A percentile compares a stretch with the other conserved stretches of the same genome.
Conservation (phyloP, 2,113 vertebrate species). For the Malurus cyaneus region DNA sequence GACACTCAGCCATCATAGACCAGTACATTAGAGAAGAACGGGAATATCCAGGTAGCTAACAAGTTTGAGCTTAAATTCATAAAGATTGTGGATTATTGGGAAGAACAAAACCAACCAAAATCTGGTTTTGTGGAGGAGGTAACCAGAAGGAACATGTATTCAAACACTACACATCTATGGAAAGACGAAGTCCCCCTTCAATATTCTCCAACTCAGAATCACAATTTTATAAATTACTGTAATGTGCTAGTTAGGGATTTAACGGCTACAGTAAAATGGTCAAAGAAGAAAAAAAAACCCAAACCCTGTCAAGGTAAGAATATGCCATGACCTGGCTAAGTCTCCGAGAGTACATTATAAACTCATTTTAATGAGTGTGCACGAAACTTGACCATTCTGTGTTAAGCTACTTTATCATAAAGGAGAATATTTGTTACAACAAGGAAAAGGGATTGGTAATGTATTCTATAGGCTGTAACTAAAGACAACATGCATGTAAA, state of each 20-base stretch:
- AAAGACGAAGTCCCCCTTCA: background rate
- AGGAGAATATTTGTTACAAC: background rate
- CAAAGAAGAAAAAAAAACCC: background rate
- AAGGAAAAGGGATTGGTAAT: background rate
- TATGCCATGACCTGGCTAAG: background rate
- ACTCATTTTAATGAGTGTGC: background rate
- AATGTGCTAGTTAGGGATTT: background rate
- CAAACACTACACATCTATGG: background rate
- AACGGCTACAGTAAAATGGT: background rate
- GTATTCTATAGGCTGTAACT: background rate
- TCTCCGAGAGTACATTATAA: background rate
- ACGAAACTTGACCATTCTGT: background rate
- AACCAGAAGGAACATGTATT: background rate
- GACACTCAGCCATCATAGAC: background rate
- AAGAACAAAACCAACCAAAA: background rate
- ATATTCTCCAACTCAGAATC: background rate
- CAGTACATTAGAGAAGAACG: background rate
- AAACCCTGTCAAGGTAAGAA: background rate
- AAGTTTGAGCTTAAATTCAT: background rate
- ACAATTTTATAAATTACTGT: background rate
- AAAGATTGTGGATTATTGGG: background rate
- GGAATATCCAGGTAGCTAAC: background rate
- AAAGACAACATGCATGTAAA: background rate
- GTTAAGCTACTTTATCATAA: background rate
- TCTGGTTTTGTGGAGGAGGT: background rate